Percentiles rank a stretch among this genome's conserved stretches.
Evolutionary conservation across 2,113 vertebrate genomes (phyloP).

Genomic region (Coracopsis vasa): DNA sequence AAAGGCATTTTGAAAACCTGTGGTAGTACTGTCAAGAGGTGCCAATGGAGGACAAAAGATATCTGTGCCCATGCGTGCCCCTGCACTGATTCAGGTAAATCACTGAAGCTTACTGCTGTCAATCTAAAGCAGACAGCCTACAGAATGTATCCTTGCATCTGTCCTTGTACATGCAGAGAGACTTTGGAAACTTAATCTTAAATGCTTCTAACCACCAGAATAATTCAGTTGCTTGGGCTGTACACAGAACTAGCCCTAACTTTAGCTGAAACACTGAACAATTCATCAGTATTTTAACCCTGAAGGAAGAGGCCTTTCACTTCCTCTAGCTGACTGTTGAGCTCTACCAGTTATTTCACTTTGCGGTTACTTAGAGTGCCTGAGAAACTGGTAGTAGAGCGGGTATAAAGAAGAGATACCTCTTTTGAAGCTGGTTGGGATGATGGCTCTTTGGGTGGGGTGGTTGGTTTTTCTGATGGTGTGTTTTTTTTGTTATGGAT

Average conservation of each 20-base stretch:
- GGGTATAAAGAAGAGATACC: background rate
- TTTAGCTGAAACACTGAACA: background rate
- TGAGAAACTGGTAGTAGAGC: background rate
- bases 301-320: background rate
- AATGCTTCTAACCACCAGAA: background rate
- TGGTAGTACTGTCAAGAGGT: background rate
- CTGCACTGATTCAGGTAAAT: background rate
- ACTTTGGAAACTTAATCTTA: background rate
- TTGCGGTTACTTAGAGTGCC: background rate
- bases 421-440: background rate
- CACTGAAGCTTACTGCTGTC: background rate
- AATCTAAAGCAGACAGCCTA: background rate
- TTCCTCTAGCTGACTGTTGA: background rate
- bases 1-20: background rate
- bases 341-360: background rate
- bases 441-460: background rate
- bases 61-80: rapidly evolving
- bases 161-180: background rate
- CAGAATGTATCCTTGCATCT: background rate
- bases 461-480: background rate
- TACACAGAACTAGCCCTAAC: background rate
- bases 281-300: background rate
- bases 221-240: background rate
- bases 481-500: too few relatives aligned
- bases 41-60: background rate